Evolutionary conservation across 2,888 invertebrate genomes (phyloP).

Genomic region (Hipparchia semele): DNA sequence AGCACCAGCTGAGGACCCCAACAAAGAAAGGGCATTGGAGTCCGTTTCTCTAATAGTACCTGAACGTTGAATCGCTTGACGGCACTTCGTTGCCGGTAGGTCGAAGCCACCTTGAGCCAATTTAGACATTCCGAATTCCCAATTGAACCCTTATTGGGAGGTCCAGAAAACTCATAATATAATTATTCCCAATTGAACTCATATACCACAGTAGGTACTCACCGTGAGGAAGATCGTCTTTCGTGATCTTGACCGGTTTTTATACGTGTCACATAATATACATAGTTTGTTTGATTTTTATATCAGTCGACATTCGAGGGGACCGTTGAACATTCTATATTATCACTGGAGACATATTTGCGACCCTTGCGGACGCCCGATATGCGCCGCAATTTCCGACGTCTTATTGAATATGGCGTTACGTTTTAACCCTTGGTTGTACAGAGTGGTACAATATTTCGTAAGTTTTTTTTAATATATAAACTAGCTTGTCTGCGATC

Average conservation of each 20-base stretch:
- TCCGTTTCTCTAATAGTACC: too few species aligned
- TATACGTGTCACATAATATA: not conserved
- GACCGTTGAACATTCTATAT: slow-evolving; percentile 21
- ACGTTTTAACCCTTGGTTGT: slow-evolving; percentile 26
- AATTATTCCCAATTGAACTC: too few species aligned
- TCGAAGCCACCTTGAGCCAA: too few species aligned
- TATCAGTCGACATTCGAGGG: slow-evolving; percentile 8
- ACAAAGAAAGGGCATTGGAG: too few species aligned
- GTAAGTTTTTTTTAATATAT: too few species aligned
- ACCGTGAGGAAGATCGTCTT: too few species aligned
- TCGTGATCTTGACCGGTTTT: slow-evolving; percentile 3
- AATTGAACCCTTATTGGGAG: not conserved
- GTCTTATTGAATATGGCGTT: slow-evolving; percentile 44
- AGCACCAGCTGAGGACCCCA: too few species aligned
- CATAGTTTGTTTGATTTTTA: slow-evolving; percentile 18
- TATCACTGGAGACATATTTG: slow-evolving; percentile 38
- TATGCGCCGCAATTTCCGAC: slow-evolving; percentile 41
- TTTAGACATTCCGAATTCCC: not conserved
- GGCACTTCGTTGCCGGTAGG: too few species aligned
- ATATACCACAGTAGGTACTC: too few species aligned
- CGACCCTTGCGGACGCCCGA: slow-evolving; percentile 33
- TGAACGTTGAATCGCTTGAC: too few species aligned
- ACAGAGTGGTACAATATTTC: not conserved
- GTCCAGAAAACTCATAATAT: not conserved
- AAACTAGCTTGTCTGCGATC: too few species aligned